Evolutionary conservation across 1,140 invertebrate genomes (phyloP).

Genomic region (Macrocentrus cingulum): DNA sequence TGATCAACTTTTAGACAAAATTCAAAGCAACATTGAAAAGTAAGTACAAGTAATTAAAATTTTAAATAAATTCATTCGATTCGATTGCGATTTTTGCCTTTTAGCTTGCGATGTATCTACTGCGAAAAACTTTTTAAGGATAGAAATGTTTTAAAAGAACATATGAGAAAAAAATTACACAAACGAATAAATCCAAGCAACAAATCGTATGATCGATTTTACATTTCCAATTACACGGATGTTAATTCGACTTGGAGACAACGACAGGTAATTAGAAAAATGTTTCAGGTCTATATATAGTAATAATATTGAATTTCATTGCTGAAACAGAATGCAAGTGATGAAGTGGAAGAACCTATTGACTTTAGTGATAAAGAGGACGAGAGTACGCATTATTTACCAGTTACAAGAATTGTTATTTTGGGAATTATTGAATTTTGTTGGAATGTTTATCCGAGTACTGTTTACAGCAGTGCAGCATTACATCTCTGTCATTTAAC

Average conservation of each 20-base stretch:
- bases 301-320: not conserved
- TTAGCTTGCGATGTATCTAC: constrained; percentile 75
- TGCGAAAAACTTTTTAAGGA: constrained; percentile 89
- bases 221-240: constrained; percentile 84
- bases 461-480: constrained; percentile 75
- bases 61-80: constrained; percentile 52
- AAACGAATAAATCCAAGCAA: constrained; percentile 87
- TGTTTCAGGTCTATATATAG: constrained; percentile 13
- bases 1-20: constrained; percentile 73
- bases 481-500: constrained; percentile 81
- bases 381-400: constrained; percentile 66
- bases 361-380: constrained; percentile 49
- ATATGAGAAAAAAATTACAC: constrained; percentile 94
- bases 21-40: constrained; percentile 60
- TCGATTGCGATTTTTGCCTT: constrained; percentile 53
- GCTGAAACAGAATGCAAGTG: constrained; percentile 29
- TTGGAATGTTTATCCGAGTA: constrained; percentile 98
- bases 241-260: constrained; percentile 59
- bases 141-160: constrained; percentile 80
- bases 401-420: constrained; percentile 72
- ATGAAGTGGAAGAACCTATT: constrained; percentile 30
- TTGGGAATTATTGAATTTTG: constrained; percentile 89
- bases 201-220: constrained; percentile 83
- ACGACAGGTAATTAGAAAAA: constrained; percentile 45
- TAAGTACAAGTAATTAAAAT: constrained; percentile 33